Evolutionary conservation across 2,888 invertebrate genomes (phyloP), one percentile per base, ranked within the genome.

Genomic region (Leptinotarsa rubiginosa): DNA sequence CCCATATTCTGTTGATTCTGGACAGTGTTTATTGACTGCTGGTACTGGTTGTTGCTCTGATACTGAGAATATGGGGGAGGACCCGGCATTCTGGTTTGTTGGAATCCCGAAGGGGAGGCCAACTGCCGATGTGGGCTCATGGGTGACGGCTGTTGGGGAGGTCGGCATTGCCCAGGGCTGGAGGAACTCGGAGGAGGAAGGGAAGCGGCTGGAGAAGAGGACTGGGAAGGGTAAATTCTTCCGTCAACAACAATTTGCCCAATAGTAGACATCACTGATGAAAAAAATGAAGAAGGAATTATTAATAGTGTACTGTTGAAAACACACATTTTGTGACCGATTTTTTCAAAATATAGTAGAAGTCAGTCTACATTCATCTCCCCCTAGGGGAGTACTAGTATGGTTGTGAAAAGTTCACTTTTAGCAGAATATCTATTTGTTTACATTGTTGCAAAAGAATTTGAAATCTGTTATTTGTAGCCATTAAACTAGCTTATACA

Each of bases 191-290:
- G 81, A 70, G 76, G 79, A 65, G 82, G 76, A 68, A 76, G 74
- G 47, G 80, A 65, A 72, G 77, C 75, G 75, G 78, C 86, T 12
- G 90, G 88, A 50, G 88, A 89, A 4, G 89, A 87, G 22, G 89
- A 84, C 64, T 87, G 86, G 3, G 90, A 88, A 49, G 93, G 92
- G 89, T 95, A 95, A 79, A 94, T 91, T 86, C 95, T 92, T 74
- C 95, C 95, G 88, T 95, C 95, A 75, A 95, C 95, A 62, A 95
- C 93, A 83, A 95, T 94, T 77, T 93, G 93, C 78, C 95, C 95
- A 85, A 95, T 92, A 69, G 92, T 92, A 65, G 93, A 92, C 81
- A 95, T 90, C 78, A 95, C 95, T 94, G 62, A 59, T 47, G 47
- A 66, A 65, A 68, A 41, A n/a, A 69, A 31, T 22, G 52, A 68